These are phyloP conservation scores for Coronaproctus castanopsis DNA, from an alignment of 2,888 invertebrate species.

Conservation along the genomic window DNA sequence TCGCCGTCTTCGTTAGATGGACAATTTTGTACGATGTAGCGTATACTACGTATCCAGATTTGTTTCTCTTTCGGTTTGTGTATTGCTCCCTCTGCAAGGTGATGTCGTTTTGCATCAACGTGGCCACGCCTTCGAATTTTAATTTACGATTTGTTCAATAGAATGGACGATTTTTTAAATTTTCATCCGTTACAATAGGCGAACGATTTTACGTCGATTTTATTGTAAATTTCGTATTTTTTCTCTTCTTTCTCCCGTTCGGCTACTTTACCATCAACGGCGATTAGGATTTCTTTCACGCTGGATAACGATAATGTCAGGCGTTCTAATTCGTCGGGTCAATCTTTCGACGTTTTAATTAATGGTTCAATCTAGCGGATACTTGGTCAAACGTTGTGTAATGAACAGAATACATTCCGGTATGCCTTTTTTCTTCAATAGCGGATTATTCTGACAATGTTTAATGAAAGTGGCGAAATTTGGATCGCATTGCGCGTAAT, in stretches of 20 bases:
- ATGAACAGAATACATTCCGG: constrained; percentile 90
- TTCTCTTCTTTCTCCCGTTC: constrained; percentile 75
- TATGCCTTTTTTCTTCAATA: constrained; percentile 82
- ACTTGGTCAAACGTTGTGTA: constrained; percentile 85
- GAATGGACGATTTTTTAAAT: constrained; percentile 80
- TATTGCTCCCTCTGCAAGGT: constrained; percentile 74
- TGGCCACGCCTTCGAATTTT: constrained; percentile 73
- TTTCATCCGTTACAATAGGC: constrained; percentile 63
- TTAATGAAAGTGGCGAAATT: constrained; percentile 62
- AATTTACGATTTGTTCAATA: constrained; percentile 64
- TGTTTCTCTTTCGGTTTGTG: constrained; percentile 74
- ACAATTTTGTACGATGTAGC: too few species aligned
- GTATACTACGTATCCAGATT: constrained; percentile 78
- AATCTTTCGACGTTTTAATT: constrained; percentile 69
- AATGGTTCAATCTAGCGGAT: constrained; percentile 77
- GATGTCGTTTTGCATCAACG: constrained; percentile 74
- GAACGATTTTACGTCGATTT: constrained; percentile 81
- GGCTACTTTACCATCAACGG: constrained; percentile 82
- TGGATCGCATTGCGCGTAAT: constrained; percentile 50
- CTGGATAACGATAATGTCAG: constrained; percentile 55
- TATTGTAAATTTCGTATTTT: constrained; percentile 74
- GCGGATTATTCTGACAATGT: constrained; percentile 58
- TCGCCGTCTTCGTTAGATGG: too few species aligned
- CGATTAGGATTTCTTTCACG: constrained; percentile 69
- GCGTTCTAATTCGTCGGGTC: constrained; percentile 55